These are phyloP conservation scores for Drosophila limbata DNA, from an alignment of 2,888 invertebrate genomes.

Conservation along the genomic window DNA sequence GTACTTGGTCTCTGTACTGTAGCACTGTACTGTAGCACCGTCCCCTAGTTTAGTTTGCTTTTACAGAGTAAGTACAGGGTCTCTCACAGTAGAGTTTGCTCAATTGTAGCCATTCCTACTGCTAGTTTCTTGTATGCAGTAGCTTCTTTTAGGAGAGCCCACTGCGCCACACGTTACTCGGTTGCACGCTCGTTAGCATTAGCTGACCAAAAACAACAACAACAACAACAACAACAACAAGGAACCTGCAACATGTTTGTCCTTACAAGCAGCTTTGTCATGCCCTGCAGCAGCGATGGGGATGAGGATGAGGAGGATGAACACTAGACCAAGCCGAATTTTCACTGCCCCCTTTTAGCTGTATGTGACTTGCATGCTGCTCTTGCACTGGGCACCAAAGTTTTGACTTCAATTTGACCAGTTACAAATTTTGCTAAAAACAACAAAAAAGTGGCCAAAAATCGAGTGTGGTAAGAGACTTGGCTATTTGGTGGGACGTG, in stretches of 20 bases:
- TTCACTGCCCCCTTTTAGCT: conserved; percentile 17
- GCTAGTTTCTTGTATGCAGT: neutral
- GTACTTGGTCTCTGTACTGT: no score
- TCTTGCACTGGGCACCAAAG: conserved; percentile 60
- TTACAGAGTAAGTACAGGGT: neutral
- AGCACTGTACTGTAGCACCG: no score
- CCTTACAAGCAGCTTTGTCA: conserved; percentile 41
- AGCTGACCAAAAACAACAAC: conserved; percentile 49
- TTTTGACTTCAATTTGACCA: conserved; percentile 75
- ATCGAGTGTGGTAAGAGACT: conserved; percentile 59
- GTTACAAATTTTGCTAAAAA: conserved; percentile 54
- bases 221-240: conserved; percentile 30
- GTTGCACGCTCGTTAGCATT: conserved; percentile 65
- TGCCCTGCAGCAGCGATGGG: conserved; percentile 31
- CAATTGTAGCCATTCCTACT: neutral
- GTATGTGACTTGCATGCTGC: conserved; percentile 73
- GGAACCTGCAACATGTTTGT: conserved; percentile 21
- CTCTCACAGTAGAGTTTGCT: neutral
- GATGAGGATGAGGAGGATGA: conserved; percentile 1
- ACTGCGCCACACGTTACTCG: conserved; percentile 46
- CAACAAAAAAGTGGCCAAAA: conserved; percentile 26
- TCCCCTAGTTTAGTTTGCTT: neutral
- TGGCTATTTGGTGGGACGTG: conserved; percentile 63
- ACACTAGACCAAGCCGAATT: conserved; percentile 29
- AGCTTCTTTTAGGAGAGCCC: conserved; percentile 47